Conservation (phyloP, 2,888 invertebrate species). For the Andrena minutula region DNA sequence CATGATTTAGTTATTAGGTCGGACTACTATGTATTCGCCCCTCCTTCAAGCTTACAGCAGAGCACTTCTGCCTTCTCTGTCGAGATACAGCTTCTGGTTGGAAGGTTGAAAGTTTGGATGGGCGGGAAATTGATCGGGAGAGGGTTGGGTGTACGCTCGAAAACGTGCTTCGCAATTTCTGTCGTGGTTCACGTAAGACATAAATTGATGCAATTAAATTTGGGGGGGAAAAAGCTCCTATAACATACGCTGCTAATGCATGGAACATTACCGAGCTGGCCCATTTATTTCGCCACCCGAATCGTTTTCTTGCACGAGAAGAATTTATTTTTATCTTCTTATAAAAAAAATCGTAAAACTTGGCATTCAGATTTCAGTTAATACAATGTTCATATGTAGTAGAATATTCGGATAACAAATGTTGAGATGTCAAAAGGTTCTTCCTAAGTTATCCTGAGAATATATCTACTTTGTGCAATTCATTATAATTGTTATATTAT, state of each 20-base stretch:
- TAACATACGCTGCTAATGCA: not conserved
- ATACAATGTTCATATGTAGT: too few species aligned
- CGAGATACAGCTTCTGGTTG: slow-evolving; percentile 30
- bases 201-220: slow-evolving; percentile 36
- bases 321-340: too few species aligned
- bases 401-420: too few species aligned
- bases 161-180: slow-evolving; percentile 39
- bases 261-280: not conserved
- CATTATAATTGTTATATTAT: not conserved
- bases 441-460: too few species aligned
- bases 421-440: too few species aligned
- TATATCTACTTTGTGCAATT: too few species aligned
- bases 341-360: too few species aligned
- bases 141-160: slow-evolving; percentile 10
- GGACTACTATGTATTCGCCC: slow-evolving; percentile 27
- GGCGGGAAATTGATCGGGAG: slow-evolving; percentile 44
- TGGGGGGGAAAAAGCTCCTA: not conserved
- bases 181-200: slow-evolving; percentile 19
- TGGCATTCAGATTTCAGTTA: too few species aligned
- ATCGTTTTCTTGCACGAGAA: too few species aligned
- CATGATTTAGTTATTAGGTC: slow-evolving; percentile 61
- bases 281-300: too few species aligned
- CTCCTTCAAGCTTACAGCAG: slow-evolving; percentile 15
- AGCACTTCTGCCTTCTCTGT: slow-evolving; percentile 26
- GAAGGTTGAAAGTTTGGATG: slow-evolving; percentile 50